Base-by-base conservation (phyloP, 2,113 vertebrate species). In the Eudyptes chrysolophus region DNA sequence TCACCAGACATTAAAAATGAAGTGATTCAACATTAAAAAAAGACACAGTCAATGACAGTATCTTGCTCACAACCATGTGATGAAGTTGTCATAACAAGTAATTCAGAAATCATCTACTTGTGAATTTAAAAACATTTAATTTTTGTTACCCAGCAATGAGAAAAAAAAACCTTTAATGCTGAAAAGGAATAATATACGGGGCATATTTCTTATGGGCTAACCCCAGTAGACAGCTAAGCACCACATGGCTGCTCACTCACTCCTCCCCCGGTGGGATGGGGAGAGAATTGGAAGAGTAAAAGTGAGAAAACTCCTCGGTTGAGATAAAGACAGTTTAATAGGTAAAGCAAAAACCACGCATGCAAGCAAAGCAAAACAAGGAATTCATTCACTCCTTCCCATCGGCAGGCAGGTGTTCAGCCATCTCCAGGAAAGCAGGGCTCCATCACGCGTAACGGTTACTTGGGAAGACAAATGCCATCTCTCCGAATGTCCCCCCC, bases 1-100 rank as follows among this genome's bases (percentile, higher is more conserved):
- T 92, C 69, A 76, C 4, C 74, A 96, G 55, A 61, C 10, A 75
- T 54, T 49, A 87, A 96, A 92, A 96, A 90, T 65, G 84, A 79
- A 85, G 61, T 36, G 18, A 44, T 60, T 65, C 60, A 72, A 65
- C 15, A 71, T 61, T 78, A 27, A 40, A 32, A 82, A 96, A 95
- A 85, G 34, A 54, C 40, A 68, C 7, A 55, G 10, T n/a, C 16
- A 61, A 55, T 84, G 46, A 48, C 15, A 77, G 17, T 68, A 60
- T 60, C 46, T 95, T 80, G 38, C 21, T 21, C 20, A 87, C 29
- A 77, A 52, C 10, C 22, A 58, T n/a, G 36, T 60, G 10, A 74
- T 48, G 14, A 60, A 52, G n/a, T 27, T 62, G 22, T 79, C 78
- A 81, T 60, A 83, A 49, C 5, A 51, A 88, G 44, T 8, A 76